Base-by-base conservation (phyloP, 2,888 invertebrate genomes). In the Vannuccia rotundouncinata region DNA sequence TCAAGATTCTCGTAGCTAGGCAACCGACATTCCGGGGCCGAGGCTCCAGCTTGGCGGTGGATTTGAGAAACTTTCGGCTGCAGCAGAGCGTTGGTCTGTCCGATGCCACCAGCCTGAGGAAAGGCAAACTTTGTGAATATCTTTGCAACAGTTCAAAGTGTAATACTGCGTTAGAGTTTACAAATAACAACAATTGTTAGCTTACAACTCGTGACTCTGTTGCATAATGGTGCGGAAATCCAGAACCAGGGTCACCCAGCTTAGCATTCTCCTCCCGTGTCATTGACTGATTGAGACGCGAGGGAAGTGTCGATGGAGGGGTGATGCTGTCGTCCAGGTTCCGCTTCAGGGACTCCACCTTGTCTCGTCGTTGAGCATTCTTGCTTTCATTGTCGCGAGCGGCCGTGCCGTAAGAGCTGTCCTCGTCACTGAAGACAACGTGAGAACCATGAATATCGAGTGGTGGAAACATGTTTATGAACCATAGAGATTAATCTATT, bases 281-380 rank as follows among this genome's bases (percentile, higher is more conserved):
- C 25, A 66, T 5, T 22, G 66, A 66, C 66, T 66, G 66, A 27
- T 66, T 66, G 22, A 66, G 66, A 22, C 66, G 66, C 2, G 66
- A 66, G 66, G 66, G 66, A 22, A 66, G 66, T 17, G 66, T 66
- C 2, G 66, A 66, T 22, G 66, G 66, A 22, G 66, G 66, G 66
- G 66, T 66, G 22, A 66, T 66, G 25, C 66, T 66, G 66, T 66
- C 66, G 22, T 66, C 66, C 2, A 66, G 66, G 66, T 66, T 66
- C 5, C 66, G 66, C 22, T 66, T 79, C 29, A 79, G 31, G 0
- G 79, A 79, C 73, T 79, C 79, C 29, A 79, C 79, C 45, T 73
- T 74, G 31, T 74, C 31, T 27, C 79, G 77, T 17, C 79, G 25
- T 22, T 79, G 73, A 13, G 79, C 79, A 28, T 79, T 79, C 73